phyloP scores from a whole-genome alignment of 2,113 vertebrate species.

The Brachionichthys hirsutus region DNA sequence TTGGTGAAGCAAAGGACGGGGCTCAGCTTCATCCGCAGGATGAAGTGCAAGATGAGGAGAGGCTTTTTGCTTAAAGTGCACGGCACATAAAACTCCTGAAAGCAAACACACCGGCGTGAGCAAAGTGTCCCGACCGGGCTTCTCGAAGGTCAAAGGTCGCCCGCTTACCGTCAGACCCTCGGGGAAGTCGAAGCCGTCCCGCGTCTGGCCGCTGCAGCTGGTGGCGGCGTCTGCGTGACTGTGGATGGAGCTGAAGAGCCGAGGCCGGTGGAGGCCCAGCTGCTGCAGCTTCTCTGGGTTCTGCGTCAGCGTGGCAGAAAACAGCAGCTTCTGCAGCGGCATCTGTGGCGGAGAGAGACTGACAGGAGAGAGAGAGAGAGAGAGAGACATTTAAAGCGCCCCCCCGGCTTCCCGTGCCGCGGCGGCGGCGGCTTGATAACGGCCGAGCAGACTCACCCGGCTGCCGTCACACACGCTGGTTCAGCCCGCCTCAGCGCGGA shows the following conservation, averaged over 20 bases:
- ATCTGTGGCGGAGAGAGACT: conserved; percentile 84
- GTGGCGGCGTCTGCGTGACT: neutral
- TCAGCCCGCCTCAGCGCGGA: conserved; percentile 77
- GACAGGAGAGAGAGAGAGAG: conserved; percentile 3
- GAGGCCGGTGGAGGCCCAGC: conserved; percentile 86
- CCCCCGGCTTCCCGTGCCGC: neutral
- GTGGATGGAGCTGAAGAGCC: conserved; percentile 85
- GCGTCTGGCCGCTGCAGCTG: neutral
- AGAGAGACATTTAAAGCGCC: neutral
- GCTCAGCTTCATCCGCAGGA: conserved; percentile 79
- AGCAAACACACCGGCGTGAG: neutral
- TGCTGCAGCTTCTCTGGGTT: conserved; percentile 94
- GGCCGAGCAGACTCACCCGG: conserved; percentile 75
- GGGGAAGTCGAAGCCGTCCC: conserved; percentile 83
- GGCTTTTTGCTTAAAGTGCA: conserved; percentile 88
- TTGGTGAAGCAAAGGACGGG: conserved; percentile 94
- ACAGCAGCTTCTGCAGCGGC: conserved; percentile 94
- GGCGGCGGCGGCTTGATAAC: too few species aligned
- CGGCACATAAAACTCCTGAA: conserved; percentile 88
- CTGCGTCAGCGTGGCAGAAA: conserved; percentile 93
- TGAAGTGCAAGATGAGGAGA: conserved; percentile 85
- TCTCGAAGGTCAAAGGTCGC: neutral
- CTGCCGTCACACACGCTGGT: conserved; percentile 78
- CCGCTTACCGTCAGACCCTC: conserved; percentile 82
- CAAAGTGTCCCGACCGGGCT: neutral